Base-by-base conservation (phyloP, 1,140 invertebrate species). In the Platyscapa corneri region DNA sequence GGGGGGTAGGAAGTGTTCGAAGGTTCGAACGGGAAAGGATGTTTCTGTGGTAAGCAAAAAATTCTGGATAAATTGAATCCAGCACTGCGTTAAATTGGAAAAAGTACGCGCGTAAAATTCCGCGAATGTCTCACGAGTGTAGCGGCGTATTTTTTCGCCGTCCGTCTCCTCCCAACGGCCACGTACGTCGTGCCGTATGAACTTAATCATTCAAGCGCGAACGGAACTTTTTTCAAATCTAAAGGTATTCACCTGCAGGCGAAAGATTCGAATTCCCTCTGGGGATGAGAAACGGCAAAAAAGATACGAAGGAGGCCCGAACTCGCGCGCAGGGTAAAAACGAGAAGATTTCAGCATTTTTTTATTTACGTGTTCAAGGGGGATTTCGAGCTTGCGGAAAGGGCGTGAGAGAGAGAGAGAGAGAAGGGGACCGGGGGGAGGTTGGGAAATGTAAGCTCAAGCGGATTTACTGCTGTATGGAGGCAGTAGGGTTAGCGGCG, bases 81-180 rank as follows among this genome's bases (percentile, higher is more conserved):
- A 79, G 34, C 10, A 42, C 65, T 72, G 83, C 75, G 76, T 79
- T 84, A 84, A 84, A 84, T 84, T 84, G 83, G 65, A 84, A 72
- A 79, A 56, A 67, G 37, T 72, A 72, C 30, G 64, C 60, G 64
- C 76, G 60, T 32, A 72, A 78, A 64, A 77, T 84, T 70, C 83
- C 39, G 64, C 83, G 34, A 67, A 82, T 60, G 81, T 49, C 81
- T 75, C 10, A 64, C 75, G 46, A 34, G 46, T 34, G 46, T 14
- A 46, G 78, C 30, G 14, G 42, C 46, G 81, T 74, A 60, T 56
- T 53, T 34, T 83, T 76, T 27, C n/a, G n/a, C 12, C 3, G 56
- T 27, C 23, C 56, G 23, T 3, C 56, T 27, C 46, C n/a, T 14
- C 18, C n/a, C 75, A 0, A 32, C 23, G n/a, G 14, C 16, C 16